A percentile compares a stretch with the other conserved stretches of the same genome.
Evolutionary conservation across 2,113 vertebrate species (phyloP).

Genomic region (Pedetes capensis): DNA sequence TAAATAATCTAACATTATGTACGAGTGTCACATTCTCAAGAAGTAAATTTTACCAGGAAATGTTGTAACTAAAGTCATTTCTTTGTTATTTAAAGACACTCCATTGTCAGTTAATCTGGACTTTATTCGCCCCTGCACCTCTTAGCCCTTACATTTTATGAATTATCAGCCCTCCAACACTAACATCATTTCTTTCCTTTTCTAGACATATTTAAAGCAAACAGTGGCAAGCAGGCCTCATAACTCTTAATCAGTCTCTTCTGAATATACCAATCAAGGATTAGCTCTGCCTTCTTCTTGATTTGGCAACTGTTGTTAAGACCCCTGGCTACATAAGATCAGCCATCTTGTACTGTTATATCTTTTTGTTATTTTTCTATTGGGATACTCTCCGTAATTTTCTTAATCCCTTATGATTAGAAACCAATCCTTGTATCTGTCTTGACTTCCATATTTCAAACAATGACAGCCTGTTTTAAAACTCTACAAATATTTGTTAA

Average conservation of each 20-base stretch:
- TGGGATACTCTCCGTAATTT: neutral
- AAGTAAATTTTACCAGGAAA: neutral
- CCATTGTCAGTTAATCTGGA: too few relatives aligned
- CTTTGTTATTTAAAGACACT: neutral
- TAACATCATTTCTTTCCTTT: neutral
- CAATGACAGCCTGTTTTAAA: neutral
- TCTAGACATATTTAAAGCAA: neutral
- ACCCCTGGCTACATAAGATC: neutral
- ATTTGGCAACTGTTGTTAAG: neutral
- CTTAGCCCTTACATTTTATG: neutral
- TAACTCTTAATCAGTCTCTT: neutral
- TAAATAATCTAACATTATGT: neutral
- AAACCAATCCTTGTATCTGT: neutral
- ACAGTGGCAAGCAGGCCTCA: neutral
- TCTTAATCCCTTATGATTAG: neutral
- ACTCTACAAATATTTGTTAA: neutral
- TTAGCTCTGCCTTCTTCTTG: neutral
- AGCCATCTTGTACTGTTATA: neutral
- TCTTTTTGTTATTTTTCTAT: neutral
- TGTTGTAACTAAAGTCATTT: conserved; percentile 4
- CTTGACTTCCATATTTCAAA: neutral
- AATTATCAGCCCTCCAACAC: neutral
- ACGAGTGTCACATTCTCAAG: neutral
- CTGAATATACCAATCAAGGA: neutral
- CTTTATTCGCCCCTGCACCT: neutral